These are phyloP conservation scores for Sylvilagus bachmani DNA, from an alignment of 2,113 vertebrate species.

Conservation along the genomic window DNA sequence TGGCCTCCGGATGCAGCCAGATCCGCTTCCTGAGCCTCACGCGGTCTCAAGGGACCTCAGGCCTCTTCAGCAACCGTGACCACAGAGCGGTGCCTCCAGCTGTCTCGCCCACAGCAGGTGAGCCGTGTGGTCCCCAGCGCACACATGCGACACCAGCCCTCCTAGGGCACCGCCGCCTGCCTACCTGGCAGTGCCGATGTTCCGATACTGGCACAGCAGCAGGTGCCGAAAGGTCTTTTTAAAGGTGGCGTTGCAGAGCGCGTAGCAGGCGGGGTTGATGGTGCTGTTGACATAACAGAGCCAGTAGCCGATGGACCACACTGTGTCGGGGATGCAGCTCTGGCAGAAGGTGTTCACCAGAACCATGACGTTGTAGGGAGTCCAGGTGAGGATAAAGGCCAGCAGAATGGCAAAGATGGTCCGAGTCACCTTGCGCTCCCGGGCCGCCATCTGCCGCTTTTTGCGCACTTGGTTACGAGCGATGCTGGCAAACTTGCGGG, in stretches of 20 bases:
- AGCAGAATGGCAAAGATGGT: conserved; percentile 99
- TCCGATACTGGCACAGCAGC: conserved; percentile 98
- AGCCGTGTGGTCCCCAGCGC: conserved; percentile 17
- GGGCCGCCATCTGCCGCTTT: conserved; percentile 98
- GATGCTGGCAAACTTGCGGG: conserved; percentile 98
- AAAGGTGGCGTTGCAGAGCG: conserved; percentile 99
- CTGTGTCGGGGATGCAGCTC: conserved; percentile 95
- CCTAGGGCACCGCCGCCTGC: conserved; percentile 70
- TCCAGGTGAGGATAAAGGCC: conserved; percentile 99
- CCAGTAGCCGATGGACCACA: conserved; percentile 99
- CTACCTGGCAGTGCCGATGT: conserved; percentile 97
- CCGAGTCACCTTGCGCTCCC: conserved; percentile 98
- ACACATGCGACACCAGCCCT: not conserved
- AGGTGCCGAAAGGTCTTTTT: conserved; percentile 99
- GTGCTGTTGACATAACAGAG: conserved; percentile 99
- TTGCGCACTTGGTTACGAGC: conserved; percentile 98
- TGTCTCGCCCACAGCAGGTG: not conserved
- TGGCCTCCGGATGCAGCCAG: conserved; percentile 8
- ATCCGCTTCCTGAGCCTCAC: conserved; percentile 17
- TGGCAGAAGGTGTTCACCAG: conserved; percentile 98
- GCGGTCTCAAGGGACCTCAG: not conserved
- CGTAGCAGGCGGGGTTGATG: conserved; percentile 99
- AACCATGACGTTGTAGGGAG: conserved; percentile 99
- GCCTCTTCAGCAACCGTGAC: not conserved
- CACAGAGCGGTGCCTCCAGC: not conserved